Percentiles rank a stretch among this genome's conserved stretches.
Evolutionary conservation across 2,113 vertebrate genomes (phyloP).

Genomic region (Podocnemis expansa): DNA sequence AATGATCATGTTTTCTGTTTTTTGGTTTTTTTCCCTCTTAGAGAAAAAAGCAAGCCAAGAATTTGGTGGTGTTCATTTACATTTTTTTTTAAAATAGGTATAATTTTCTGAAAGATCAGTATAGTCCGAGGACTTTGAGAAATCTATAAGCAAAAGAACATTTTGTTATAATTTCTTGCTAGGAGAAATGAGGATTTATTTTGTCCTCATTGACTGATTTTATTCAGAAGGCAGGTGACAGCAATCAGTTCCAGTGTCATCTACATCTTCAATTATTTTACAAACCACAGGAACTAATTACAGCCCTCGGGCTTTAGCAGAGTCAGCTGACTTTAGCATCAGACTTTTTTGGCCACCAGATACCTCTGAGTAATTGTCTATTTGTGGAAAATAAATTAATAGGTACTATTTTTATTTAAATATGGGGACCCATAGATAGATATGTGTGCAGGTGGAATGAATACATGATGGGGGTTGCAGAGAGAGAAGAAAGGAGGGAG

Average conservation of each 20-base stretch:
- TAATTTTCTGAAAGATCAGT: not conserved
- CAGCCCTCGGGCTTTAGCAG: slow-evolving; percentile 58
- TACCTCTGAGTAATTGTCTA: slow-evolving; percentile 75
- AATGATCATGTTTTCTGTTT: not conserved
- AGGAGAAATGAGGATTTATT: slow-evolving; percentile 44
- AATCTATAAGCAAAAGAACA: slow-evolving; percentile 26
- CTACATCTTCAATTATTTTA: slow-evolving; percentile 68
- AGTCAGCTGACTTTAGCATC: slow-evolving; percentile 67
- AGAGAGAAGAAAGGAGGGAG: not conserved
- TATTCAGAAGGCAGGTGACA: slow-evolving; percentile 72
- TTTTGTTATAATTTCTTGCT: slow-evolving; percentile 33
- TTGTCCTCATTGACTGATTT: slow-evolving; percentile 62
- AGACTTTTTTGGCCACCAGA: slow-evolving; percentile 34
- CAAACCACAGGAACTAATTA: slow-evolving; percentile 73
- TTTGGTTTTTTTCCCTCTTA: too few relatives aligned
- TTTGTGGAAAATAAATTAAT: slow-evolving; percentile 76
- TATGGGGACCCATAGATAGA: slow-evolving; percentile 1
- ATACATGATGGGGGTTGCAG: not conserved
- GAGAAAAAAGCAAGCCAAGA: rapidly evolving
- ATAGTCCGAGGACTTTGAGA: slow-evolving; percentile 3
- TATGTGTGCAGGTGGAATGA: slow-evolving; percentile 18
- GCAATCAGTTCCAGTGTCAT: slow-evolving; percentile 70
- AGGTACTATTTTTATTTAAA: slow-evolving; percentile 59
- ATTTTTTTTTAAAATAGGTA: not conserved
- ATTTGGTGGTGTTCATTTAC: not conserved